Conservation (phyloP, 2,888 invertebrate genomes). For the Dinocampus coccinellae region DNA sequence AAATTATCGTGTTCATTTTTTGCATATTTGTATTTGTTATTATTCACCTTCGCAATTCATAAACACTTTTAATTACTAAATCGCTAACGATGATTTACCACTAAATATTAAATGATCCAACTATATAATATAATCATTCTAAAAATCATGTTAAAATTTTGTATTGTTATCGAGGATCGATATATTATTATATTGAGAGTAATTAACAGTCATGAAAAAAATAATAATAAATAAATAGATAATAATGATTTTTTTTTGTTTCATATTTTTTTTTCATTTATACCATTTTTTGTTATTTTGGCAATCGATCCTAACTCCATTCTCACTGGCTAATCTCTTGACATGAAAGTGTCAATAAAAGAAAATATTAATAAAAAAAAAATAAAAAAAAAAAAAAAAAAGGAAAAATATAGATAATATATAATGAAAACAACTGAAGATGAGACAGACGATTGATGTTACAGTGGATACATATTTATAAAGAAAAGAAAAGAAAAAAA, state of each 20-base stretch:
- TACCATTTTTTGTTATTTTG: slow-evolving; percentile 43
- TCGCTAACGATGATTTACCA: slow-evolving; percentile 41
- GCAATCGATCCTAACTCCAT: slow-evolving; percentile 42
- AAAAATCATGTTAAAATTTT: slow-evolving; percentile 54
- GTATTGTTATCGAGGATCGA: slow-evolving; percentile 40
- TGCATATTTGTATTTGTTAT: no score
- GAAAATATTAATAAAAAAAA: slow-evolving; percentile 38
- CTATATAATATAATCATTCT: slow-evolving; percentile 31
- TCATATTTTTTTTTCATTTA: slow-evolving; percentile 42
- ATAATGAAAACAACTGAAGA: background rate
- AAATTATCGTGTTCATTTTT: slow-evolving; percentile 1
- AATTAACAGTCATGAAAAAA: slow-evolving; percentile 37
- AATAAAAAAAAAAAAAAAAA: slow-evolving; percentile 35
- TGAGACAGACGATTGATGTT: slow-evolving; percentile 24
- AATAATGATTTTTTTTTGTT: slow-evolving; percentile 11
- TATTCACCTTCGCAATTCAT: slow-evolving; percentile 26
- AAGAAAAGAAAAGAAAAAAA: slow-evolving; percentile 47
- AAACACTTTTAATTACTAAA: slow-evolving; percentile 38
- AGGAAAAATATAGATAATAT: slow-evolving; percentile 25
- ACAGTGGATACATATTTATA: background rate
- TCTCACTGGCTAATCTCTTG: slow-evolving; percentile 31
- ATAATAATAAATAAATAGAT: slow-evolving; percentile 41
- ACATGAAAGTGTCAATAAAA: slow-evolving; percentile 34
- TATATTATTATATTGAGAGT: slow-evolving; percentile 24
- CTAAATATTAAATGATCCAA: slow-evolving; percentile 50